These are phyloP conservation scores for Trisateles emortualis DNA, from an alignment of 2,888 invertebrate species.

Conservation along the genomic window DNA sequence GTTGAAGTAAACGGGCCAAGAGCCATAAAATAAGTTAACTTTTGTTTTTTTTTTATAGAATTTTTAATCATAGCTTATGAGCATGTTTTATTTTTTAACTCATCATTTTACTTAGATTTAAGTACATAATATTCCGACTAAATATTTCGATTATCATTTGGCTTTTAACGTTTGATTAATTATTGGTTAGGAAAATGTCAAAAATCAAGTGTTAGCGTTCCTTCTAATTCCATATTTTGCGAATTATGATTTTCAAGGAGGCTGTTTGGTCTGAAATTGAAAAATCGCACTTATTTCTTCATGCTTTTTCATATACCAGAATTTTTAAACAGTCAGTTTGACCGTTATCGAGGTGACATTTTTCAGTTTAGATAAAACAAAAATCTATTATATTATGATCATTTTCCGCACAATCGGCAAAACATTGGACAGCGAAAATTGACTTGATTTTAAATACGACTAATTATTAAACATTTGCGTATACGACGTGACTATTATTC, in stretches of 20 bases:
- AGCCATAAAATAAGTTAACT: slow-evolving; percentile 57
- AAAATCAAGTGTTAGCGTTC: slow-evolving; percentile 50
- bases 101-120: slow-evolving; percentile 60
- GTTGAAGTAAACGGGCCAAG: slow-evolving; percentile 81
- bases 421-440: slow-evolving; percentile 67
- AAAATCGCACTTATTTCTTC: slow-evolving; percentile 40
- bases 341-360: slow-evolving; percentile 37
- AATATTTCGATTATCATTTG: slow-evolving; percentile 57
- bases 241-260: slow-evolving; percentile 77
- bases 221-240: slow-evolving; percentile 75
- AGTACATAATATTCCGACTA: slow-evolving; percentile 60
- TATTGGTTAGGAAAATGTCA: slow-evolving; percentile 37
- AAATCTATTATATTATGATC: slow-evolving; percentile 36
- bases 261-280: slow-evolving; percentile 40
- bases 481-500: slow-evolving; percentile 40
- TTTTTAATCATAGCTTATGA: slow-evolving; percentile 64
- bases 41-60: slow-evolving; percentile 53
- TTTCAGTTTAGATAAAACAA: slow-evolving; percentile 45
- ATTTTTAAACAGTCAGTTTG: background rate
- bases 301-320: slow-evolving; percentile 8
- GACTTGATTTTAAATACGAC: slow-evolving; percentile 81
- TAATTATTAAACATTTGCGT: slow-evolving; percentile 52
- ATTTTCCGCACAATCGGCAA: slow-evolving; percentile 59
- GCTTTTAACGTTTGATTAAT: slow-evolving; percentile 80
- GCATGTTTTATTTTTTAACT: slow-evolving; percentile 83